phyloP scores from a whole-genome alignment of 2,113 vertebrate genomes.

The Salvelinus namaycush region DNA sequence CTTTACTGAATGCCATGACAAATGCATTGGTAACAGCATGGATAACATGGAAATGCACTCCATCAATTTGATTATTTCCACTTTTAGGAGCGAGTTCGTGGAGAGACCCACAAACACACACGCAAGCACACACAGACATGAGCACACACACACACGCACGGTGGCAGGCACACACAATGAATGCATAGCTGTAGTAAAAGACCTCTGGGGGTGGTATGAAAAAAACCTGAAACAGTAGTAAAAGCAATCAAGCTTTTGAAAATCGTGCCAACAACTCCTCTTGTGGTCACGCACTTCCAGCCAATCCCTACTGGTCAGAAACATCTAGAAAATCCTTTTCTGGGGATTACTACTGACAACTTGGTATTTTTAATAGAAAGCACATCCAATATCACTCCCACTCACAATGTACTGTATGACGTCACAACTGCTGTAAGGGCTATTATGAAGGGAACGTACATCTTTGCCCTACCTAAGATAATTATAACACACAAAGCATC shows the following conservation, averaged over 20 bases:
- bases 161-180: background rate
- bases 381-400: background rate
- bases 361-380: slow-evolving; percentile 8
- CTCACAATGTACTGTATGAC: background rate
- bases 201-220: slow-evolving; percentile 3
- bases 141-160: slow-evolving; percentile 13
- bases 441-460: too few species aligned
- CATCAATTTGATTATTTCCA: background rate
- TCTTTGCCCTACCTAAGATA: too few species aligned
- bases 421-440: background rate
- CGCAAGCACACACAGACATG: slow-evolving; percentile 8
- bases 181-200: background rate
- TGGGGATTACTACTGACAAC: slow-evolving; percentile 17
- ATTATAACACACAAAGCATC: too few species aligned
- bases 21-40: background rate
- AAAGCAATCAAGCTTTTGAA: slow-evolving; percentile 19
- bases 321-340: slow-evolving; percentile 7
- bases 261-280: slow-evolving; percentile 18
- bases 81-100: background rate
- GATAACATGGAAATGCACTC: too few species aligned
- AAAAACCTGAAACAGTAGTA: background rate
- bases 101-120: background rate
- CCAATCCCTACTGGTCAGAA: slow-evolving; percentile 14
- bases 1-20: background rate
- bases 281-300: slow-evolving; percentile 26